Base-by-base conservation (phyloP, 2,113 vertebrate genomes). In the Pedionomus torquatus region DNA sequence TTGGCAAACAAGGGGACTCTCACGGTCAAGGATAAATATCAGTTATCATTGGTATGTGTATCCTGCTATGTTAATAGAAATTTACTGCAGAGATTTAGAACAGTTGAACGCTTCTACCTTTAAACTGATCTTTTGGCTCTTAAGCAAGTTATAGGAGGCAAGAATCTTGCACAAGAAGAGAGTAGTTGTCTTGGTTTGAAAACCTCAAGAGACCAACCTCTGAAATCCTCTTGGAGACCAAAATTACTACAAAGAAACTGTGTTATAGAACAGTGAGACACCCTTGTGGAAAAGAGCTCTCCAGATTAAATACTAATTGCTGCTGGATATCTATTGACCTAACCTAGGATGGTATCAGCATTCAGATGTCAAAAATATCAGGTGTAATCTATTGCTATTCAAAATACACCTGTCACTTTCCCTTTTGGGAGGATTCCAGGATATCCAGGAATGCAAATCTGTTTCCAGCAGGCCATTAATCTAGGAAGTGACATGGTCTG, bases 311-410 rank as follows among this genome's bases (percentile, higher is more conserved):
- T 33, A 23, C 21, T 64, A 44, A 49, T 68, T 37, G 44, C 70
- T 85, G 60, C 54, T 37, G 49, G 43, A 2, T 58, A 37, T 37
- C 74, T 79, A 1, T 24, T 0, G 2, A 10, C 41, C 74, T 76
- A 57, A 33, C 46, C 48, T 26, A 26, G 52, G 51, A 35, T 1
- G 4, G 15, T 15, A 13, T 26, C 65, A 0, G 0, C 54, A 14
- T 69, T 85, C 39, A 55, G 33, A 9, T 51, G 41, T 69, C 57
- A 41, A 41, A 84, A 70, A 11, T 8, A 31, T 1, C 55, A 57
- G 69, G 33, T 60, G 87, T 72, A 19, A 54, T 68, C 43, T 83
- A 0, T 14, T 68, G 43, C 49, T 82, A 1, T 41, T 49, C 41
- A n/a, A 74, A 83, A 46, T 7, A 26, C 46, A 66, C 43, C 79